Conservation (phyloP, 1,140 invertebrate species). For the Diorhabda carinulata region DNA sequence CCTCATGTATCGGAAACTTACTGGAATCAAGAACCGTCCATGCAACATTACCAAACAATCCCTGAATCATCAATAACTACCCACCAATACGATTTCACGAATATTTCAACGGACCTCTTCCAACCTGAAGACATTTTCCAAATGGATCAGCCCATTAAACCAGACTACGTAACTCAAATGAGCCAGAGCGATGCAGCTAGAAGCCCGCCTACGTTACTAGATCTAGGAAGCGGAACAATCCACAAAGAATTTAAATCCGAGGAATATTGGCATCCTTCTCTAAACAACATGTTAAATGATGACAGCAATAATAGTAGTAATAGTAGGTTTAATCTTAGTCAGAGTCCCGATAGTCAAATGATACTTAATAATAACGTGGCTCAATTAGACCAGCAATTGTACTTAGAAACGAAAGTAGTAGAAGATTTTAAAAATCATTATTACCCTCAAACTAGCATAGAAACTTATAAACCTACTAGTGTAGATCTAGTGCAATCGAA, state of each 20-base stretch:
- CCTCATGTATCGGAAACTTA: conserved; percentile 36
- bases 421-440: conserved; percentile 24
- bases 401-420: conserved; percentile 23
- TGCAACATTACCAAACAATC: conserved; percentile 5
- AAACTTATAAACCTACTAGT: neutral
- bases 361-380: conserved; percentile 34
- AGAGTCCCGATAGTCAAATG: conserved; percentile 39
- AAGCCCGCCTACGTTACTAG: conserved; percentile 66
- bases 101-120: conserved; percentile 64
- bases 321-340: conserved; percentile 44
- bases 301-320: conserved; percentile 43
- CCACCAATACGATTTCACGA: conserved; percentile 50
- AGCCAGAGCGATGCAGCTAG: conserved; percentile 49
- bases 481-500: neutral
- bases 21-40: conserved; percentile 40
- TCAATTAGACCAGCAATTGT: conserved; percentile 28
- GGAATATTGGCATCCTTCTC: conserved; percentile 45
- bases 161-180: conserved; percentile 52
- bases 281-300: conserved; percentile 36
- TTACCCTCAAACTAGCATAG: conserved; percentile 7
- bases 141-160: conserved; percentile 66
- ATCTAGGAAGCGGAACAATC: conserved; percentile 65
- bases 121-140: conserved; percentile 76
- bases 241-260: conserved; percentile 54
- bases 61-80: conserved; percentile 17